Base-by-base conservation (phyloP, 1,140 invertebrate genomes). In the Holotrichia oblita region DNA sequence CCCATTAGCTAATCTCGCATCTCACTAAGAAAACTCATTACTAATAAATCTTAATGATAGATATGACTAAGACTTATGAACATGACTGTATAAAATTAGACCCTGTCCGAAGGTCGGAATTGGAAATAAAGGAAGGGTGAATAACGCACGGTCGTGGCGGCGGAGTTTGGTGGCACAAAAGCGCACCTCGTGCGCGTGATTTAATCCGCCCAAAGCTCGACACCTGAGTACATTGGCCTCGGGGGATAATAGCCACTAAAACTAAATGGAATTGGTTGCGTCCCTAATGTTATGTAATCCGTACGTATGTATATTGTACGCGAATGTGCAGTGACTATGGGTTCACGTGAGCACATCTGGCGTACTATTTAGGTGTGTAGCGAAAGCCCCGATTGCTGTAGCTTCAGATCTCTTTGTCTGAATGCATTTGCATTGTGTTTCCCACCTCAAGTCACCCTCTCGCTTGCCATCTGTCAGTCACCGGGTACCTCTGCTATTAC, bases 401-500 rank as follows among this genome's bases (percentile, higher is more conserved):
- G 83, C 76, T 82, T 79, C 83, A 78, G 76, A 78, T 81, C 83
- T 81, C 82, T 84, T 86, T 85, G 84, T 85, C 82, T 85, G 81
- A 80, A 85, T 85, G 84, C 84, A 85, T 84, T 83, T 84, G 85
- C 82, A 86, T 86, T 86, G 83, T 84, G 61, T 27, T 77, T 82
- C 81, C 82, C 82, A 86, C 85, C 85, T 86, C 84, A 85, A 85
- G 85, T 85, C 81, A 86, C 85, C 85, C 85, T 69, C 61, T 85
- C 84, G 82, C 83, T 82, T 84, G 83, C 85, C 85, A 86, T 85
- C 85, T 85, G 85, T 83, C 85, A 85, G 85, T 86, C 84, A 85
- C 83, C 82, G 82, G 84, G 61, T 69, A 69, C 61, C 48, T 55
- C 48, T 55, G 48, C 48, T 14, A 55, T 55, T 83, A 85, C 83